These are phyloP conservation scores for Nasua narica DNA, from an alignment of 2,797 vertebrate species.

Conservation along the genomic window DNA sequence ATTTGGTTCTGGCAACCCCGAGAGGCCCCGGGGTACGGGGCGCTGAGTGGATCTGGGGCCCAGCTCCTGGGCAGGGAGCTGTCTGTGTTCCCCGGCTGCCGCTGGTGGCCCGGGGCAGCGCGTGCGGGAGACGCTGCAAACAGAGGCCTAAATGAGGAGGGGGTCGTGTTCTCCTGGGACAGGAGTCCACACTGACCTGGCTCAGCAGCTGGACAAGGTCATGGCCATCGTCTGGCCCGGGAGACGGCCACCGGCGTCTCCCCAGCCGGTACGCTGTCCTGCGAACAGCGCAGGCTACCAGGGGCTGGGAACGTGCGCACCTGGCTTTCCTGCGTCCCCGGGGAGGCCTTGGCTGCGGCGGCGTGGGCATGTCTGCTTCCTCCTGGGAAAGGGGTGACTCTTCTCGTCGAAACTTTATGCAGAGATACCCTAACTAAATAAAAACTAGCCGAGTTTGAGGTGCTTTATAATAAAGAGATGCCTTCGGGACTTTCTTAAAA, in stretches of 20 bases:
- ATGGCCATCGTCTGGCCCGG: fast-evolving
- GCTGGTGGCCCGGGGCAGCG: no score
- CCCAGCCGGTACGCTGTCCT: fast-evolving
- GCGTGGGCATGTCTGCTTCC: neutral
- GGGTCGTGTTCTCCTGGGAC: neutral
- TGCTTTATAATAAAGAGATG: no score
- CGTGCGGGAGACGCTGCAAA: no score
- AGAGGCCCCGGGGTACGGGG: neutral
- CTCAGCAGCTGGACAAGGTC: neutral
- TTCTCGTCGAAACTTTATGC: no score
- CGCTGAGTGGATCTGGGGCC: fast-evolving
- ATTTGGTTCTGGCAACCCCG: neutral
- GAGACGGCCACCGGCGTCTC: neutral
- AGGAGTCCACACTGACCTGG: neutral
- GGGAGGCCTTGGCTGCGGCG: neutral
- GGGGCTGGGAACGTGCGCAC: fast-evolving
- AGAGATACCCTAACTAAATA: no score
- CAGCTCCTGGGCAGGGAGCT: fast-evolving
- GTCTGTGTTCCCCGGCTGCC: no score
- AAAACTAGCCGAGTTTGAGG: no score
- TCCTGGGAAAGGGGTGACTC: no score
- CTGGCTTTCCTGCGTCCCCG: fast-evolving
- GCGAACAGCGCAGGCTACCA: neutral
- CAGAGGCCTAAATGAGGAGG: neutral
- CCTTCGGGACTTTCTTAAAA: no score